phyloP scores from a whole-genome alignment of 1,140 invertebrate genomes.

The Drosophila sp. region DNA sequence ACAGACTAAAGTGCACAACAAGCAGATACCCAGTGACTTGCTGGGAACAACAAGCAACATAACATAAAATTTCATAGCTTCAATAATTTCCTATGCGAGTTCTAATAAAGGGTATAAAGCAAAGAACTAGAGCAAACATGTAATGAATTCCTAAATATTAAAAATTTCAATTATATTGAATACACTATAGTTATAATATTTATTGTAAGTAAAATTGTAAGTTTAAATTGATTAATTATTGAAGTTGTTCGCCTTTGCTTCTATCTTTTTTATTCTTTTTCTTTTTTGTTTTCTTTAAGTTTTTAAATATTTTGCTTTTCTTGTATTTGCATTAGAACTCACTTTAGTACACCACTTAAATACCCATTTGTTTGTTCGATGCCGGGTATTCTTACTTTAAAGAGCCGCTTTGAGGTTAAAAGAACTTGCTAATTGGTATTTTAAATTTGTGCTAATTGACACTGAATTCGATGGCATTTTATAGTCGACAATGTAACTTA shows the following conservation, averaged over 20 bases:
- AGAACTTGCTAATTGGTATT: conserved; percentile 64
- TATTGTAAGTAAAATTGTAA: no score
- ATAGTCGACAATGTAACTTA: conserved; percentile 68
- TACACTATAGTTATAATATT: no score
- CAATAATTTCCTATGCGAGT: not conserved
- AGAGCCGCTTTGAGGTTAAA: not conserved
- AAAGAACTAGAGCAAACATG: no score
- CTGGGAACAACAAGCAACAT: not conserved
- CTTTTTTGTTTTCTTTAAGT: no score
- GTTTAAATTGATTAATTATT: no score
- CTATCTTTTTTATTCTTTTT: no score
- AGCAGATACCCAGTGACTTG: not conserved
- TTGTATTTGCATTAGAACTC: no score
- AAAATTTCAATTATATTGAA: no score
- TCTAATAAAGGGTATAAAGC: no score
- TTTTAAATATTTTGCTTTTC: no score
- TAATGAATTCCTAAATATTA: no score
- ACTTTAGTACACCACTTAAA: not conserved
- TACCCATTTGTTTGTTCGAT: not conserved
- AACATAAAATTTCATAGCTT: not conserved
- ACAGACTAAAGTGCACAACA: not conserved
- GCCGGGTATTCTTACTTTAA: conserved; percentile 1
- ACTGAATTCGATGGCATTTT: conserved; percentile 52
- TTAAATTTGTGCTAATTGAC: conserved; percentile 59
- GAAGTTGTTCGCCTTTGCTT: no score